Evolutionary conservation across 2,113 vertebrate genomes (phyloP).

Genomic region (Myotis yumanensis): DNA sequence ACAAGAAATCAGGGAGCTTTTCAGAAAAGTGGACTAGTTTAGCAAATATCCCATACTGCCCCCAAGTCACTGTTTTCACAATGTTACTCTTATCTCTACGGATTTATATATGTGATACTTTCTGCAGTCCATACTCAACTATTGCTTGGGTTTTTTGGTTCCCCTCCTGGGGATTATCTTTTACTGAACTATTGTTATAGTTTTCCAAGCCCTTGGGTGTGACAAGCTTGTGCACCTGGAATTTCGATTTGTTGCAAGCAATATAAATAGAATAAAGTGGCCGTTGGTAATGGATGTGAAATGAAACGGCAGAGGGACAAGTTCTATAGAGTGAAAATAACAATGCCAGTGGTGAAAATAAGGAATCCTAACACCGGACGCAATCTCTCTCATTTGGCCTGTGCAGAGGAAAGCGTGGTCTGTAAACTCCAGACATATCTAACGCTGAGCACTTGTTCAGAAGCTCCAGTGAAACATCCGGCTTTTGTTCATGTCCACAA

Average conservation of each 20-base stretch:
- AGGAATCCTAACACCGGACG: not conserved
- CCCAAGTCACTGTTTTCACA: slow-evolving; percentile 23
- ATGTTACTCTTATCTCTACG: slow-evolving; percentile 52
- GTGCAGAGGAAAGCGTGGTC: not conserved
- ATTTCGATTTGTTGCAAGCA: slow-evolving; percentile 12
- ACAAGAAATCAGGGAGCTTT: slow-evolving; percentile 73
- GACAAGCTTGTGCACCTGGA: not conserved
- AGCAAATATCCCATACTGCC: slow-evolving; percentile 44
- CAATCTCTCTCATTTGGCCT: not conserved
- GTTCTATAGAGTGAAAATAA: not conserved
- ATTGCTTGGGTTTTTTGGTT: not conserved
- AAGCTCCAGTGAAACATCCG: slow-evolving; percentile 64
- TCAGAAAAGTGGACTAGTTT: slow-evolving; percentile 70
- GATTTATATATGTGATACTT: not conserved
- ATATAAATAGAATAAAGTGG: not conserved
- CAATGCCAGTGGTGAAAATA: not conserved
- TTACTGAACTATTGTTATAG: not conserved
- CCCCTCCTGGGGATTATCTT: not conserved
- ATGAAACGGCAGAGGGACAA: not conserved
- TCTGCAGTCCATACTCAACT: not conserved
- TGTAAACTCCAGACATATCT: slow-evolving; percentile 51
- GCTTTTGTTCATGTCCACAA: slow-evolving; percentile 54
- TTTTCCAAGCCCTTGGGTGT: not conserved
- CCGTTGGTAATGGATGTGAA: not conserved
- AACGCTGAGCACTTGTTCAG: slow-evolving; percentile 49